Base-by-base conservation (phyloP, 2,888 invertebrate genomes). In the Agrotis ipsilon region DNA sequence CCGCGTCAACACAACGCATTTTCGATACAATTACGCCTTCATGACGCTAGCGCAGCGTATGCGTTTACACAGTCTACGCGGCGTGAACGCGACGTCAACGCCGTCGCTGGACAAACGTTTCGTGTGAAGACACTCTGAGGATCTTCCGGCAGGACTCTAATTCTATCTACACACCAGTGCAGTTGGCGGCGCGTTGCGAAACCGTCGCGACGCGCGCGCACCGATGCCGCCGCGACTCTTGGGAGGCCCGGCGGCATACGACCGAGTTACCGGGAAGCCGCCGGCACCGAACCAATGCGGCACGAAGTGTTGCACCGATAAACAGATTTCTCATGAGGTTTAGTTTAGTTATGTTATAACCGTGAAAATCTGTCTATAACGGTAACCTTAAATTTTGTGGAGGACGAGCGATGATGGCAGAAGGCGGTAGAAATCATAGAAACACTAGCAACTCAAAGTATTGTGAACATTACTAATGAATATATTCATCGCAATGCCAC, bases 121-220 rank as follows among this genome's bases (percentile, higher is more conserved):
- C n/a, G 64, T 67, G 67, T 51, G 72, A 74, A 74, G 72, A 51
- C 67, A 72, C 72, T 72, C 64, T 57, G 71, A 54, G 21, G 60
- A 46, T 54, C 54, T 19, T 71, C 64, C 73, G 73, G 73, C 55
- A 64, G 48, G 48, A 39, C 32, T 60, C 60, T 75, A 61, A 72
- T 48, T n/a, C 72, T 76, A 78, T 49, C 66, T 76, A 76, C 79
- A 78, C 79, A 78, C 77, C 77, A 79, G 64, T 58, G 63, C 68
- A 43, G 78, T 18, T 32, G 63, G 78, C 64, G 59, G 77, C 72
- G 68, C 68, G 79, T 13, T 18, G 65, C 52, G 73, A 24, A 46
- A 27, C 19, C 59, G 54, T 13, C 51, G 58, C 49, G 78, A 55
- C 3, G 69, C 75, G 75, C 75, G 75, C 63, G 60, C 39, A 46